Evolutionary conservation across 2,888 invertebrate genomes (phyloP).

Genomic region (Ernsta delagoae): DNA sequence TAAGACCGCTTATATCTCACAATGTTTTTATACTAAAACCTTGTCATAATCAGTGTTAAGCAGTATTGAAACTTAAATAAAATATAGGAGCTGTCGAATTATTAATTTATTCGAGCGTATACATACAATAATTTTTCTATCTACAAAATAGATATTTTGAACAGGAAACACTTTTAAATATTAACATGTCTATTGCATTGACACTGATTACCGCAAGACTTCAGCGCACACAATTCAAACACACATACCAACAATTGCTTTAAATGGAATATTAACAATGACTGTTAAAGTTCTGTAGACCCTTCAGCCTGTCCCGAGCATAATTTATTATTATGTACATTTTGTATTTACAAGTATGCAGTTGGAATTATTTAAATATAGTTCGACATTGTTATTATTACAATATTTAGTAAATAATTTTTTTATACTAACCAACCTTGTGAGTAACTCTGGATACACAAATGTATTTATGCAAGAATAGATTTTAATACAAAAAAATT

Average conservation of each 20-base stretch:
- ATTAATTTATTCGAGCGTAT: neutral
- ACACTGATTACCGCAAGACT: constrained; percentile 46
- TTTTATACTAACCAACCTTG: constrained; percentile 6
- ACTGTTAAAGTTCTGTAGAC: constrained; percentile 18
- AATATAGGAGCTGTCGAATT: too few species aligned
- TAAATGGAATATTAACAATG: constrained; percentile 50
- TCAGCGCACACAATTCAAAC: constrained; percentile 44
- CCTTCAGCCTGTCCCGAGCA: constrained; percentile 1
- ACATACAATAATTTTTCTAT: neutral
- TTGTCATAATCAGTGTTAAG: constrained; percentile 3
- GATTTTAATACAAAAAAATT: neutral
- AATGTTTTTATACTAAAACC: constrained; percentile 7
- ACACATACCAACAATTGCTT: constrained; percentile 27
- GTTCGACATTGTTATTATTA: constrained; percentile 23
- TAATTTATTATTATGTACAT: constrained; percentile 19
- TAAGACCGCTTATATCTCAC: constrained; percentile 7
- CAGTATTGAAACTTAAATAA: too few species aligned
- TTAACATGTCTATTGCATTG: neutral
- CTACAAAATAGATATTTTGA: neutral
- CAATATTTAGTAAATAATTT: constrained; percentile 20
- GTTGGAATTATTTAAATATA: neutral
- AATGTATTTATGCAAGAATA: neutral
- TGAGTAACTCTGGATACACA: constrained; percentile 8
- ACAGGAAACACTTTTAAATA: neutral
- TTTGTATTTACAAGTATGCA: constrained; percentile 27